Evolutionary conservation across 2,888 invertebrate species (phyloP).

Genomic region (Ligdia adustata): DNA sequence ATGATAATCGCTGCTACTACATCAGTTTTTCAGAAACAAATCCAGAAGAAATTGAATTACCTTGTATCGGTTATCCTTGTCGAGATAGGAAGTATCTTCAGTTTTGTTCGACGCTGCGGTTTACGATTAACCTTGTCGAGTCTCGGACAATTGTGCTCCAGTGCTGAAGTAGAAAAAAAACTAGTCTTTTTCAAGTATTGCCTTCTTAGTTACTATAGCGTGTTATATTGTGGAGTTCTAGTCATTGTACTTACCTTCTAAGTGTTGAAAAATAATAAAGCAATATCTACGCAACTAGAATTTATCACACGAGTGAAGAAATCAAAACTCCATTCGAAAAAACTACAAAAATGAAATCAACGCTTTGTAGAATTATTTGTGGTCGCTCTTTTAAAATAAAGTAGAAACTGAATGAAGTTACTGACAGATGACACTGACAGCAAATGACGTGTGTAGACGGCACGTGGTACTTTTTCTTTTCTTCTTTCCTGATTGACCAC

Average conservation of each 20-base stretch:
- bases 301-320: constrained; percentile 15
- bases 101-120: constrained; percentile 70
- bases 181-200: constrained; percentile 5
- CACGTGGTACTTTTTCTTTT: too few species aligned
- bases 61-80: constrained; percentile 62
- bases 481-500: too few species aligned
- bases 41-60: too few species aligned
- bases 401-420: background rate
- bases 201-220: constrained; percentile 14
- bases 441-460: background rate
- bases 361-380: constrained; percentile 1
- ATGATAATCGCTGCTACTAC: too few species aligned
- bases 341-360: constrained; percentile 20
- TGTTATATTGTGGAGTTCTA: background rate
- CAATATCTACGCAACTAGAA: constrained; percentile 24
- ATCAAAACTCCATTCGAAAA: constrained; percentile 13
- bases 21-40: too few species aligned
- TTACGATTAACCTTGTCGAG: constrained; percentile 47
- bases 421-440: constrained; percentile 16
- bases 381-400: constrained; percentile 1
- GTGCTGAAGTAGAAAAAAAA: constrained; percentile 30
- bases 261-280: constrained; percentile 3
- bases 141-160: constrained; percentile 42
- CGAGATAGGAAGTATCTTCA: constrained; percentile 58
- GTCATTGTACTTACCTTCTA: background rate